phyloP scores from a whole-genome alignment of 2,113 vertebrate genomes.

The Terrapene triunguis region DNA sequence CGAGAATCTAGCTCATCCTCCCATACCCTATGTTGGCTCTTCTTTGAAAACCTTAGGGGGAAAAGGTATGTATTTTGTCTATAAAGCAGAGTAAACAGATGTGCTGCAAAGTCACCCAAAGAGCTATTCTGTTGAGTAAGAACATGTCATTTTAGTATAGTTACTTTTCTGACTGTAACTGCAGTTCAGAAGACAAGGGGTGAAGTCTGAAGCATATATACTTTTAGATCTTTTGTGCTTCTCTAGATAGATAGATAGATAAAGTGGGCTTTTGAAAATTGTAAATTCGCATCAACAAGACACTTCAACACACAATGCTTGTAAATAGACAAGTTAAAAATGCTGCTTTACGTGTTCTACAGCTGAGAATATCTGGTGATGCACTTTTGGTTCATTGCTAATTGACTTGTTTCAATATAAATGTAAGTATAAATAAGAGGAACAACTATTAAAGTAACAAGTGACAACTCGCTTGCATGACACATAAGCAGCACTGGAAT shows the following conservation, averaged over 20 bases:
- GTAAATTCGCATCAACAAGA: neutral
- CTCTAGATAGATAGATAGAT: fast-evolving
- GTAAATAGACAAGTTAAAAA: neutral
- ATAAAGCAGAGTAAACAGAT: neutral
- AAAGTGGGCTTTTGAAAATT: neutral
- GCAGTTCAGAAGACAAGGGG: neutral
- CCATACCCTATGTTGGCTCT: fast-evolving
- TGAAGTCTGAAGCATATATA: neutral
- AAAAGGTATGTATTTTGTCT: neutral
- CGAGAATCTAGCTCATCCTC: neutral
- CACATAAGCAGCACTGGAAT: neutral
- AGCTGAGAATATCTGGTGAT: neutral
- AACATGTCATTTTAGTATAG: neutral
- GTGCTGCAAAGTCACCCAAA: neutral
- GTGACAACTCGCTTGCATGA: neutral
- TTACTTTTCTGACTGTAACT: neutral
- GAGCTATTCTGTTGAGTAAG: neutral
- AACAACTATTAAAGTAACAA: fast-evolving
- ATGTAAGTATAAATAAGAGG: neutral
- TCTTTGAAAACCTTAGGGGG: fast-evolving
- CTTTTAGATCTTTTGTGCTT: neutral
- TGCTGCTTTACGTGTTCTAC: neutral
- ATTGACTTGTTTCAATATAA: neutral
- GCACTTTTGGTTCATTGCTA: neutral
- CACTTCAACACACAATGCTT: neutral